These are phyloP conservation scores for Aphelenchoides avenae DNA, from an alignment of 1,140 invertebrate genomes.

Conservation along the genomic window DNA sequence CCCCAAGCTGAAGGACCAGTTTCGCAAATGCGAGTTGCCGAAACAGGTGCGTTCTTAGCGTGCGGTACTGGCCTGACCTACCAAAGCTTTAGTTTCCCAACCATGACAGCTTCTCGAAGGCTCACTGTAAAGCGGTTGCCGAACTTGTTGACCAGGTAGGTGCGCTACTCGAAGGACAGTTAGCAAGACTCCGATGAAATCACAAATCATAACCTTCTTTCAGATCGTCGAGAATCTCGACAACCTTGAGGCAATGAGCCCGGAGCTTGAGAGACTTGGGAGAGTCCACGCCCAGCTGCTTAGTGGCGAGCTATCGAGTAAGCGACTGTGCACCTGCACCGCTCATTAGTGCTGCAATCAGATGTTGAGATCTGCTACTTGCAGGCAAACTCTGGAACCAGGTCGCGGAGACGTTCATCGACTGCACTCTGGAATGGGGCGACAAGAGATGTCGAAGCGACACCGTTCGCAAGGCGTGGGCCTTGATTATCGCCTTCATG, in stretches of 20 bases:
- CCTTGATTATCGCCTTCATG: conserved; percentile 57
- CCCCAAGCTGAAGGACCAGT: conserved; percentile 56
- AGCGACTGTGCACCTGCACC: conserved; percentile 2
- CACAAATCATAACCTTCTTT: conserved; percentile 14
- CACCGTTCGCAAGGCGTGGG: conserved; percentile 44
- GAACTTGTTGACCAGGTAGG: conserved; percentile 54
- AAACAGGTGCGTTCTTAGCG: too few species aligned
- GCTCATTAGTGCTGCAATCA: background rate
- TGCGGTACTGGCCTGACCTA: too few species aligned
- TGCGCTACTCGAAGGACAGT: conserved; percentile 3
- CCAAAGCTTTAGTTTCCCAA: conserved; percentile 53
- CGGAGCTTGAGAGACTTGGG: conserved; percentile 49
- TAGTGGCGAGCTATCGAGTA: conserved; percentile 51
- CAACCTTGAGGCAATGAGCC: conserved; percentile 46
- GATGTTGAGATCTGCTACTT: conserved; percentile 10
- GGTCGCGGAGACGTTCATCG: conserved; percentile 58
- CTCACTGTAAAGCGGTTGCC: conserved; percentile 51
- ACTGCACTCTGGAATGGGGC: conserved; percentile 59
- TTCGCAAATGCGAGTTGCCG: too few species aligned
- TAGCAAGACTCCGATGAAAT: too few species aligned
- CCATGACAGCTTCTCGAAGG: conserved; percentile 53
- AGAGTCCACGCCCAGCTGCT: conserved; percentile 50
- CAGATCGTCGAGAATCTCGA: conserved; percentile 57
- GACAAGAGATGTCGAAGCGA: conserved; percentile 42
- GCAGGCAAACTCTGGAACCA: conserved; percentile 58